These are phyloP conservation scores for Drosophila aldrichi DNA, from an alignment of 2,888 invertebrate species.

Conservation along the genomic window DNA sequence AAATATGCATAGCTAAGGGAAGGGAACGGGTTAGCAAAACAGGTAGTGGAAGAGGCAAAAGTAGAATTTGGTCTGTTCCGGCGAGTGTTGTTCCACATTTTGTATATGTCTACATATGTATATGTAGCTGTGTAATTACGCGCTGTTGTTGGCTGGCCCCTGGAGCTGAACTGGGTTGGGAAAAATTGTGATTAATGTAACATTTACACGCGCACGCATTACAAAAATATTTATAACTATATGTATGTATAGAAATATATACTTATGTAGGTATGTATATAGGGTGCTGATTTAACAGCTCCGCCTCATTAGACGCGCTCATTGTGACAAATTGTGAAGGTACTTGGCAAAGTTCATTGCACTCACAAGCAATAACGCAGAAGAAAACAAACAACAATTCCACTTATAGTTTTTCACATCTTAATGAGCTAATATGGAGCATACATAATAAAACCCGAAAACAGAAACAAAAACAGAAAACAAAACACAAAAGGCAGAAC, in stretches of 20 bases:
- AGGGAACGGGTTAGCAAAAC: neutral
- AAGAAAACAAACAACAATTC: neutral
- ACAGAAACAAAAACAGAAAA: slow-evolving; percentile 15
- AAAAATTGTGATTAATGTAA: slow-evolving; percentile 66
- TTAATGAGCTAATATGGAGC: slow-evolving; percentile 28
- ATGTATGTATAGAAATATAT: too few relatives aligned
- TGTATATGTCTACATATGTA: too few relatives aligned
- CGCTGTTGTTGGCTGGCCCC: slow-evolving; percentile 19
- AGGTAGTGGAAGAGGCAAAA: neutral
- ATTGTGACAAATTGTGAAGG: slow-evolving; percentile 13
- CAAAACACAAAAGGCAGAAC: slow-evolving; percentile 22
- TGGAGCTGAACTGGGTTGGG: slow-evolving; percentile 5
- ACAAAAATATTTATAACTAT: slow-evolving; percentile 3
- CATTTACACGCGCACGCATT: slow-evolving; percentile 65
- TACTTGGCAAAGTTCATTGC: slow-evolving; percentile 55
- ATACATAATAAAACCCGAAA: slow-evolving; percentile 30
- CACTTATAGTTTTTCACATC: slow-evolving; percentile 11
- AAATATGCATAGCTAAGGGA: slow-evolving; percentile 17
- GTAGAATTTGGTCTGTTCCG: slow-evolving; percentile 39
- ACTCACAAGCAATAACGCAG: slow-evolving; percentile 26
- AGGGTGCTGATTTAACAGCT: slow-evolving; percentile 23
- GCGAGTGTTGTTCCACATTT: slow-evolving; percentile 49
- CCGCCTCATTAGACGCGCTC: slow-evolving; percentile 25
- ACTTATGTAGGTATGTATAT: neutral
- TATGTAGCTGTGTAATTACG: slow-evolving; percentile 47